Conservation (phyloP, 2,797 vertebrate species). For the Mus spretus region DNA sequence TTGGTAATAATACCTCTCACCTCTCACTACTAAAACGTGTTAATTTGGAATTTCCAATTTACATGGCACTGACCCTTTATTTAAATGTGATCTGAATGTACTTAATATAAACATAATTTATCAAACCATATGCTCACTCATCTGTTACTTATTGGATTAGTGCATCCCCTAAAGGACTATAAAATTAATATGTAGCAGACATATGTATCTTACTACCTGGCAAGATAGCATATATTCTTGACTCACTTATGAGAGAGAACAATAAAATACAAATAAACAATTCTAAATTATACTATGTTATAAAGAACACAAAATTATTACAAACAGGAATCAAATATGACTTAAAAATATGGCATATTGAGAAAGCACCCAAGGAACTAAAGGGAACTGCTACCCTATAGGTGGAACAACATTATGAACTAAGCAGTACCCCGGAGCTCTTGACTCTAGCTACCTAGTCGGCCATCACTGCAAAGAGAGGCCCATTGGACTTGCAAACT, state of each 20-base stretch:
- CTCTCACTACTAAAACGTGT: conserved; percentile 79
- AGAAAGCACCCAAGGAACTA: too few species aligned
- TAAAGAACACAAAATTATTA: neutral
- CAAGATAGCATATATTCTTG: conserved; percentile 83
- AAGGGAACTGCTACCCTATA: too few species aligned
- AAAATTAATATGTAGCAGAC: conserved; percentile 85
- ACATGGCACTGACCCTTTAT: conserved; percentile 82
- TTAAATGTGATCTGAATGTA: conserved; percentile 83
- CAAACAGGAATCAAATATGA: conserved; percentile 46
- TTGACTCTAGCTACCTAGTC: too few species aligned
- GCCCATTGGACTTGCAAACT: too few species aligned
- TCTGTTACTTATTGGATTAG: conserved; percentile 87
- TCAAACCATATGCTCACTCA: conserved; percentile 89
- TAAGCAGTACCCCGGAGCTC: too few species aligned
- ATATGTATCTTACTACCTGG: conserved; percentile 77
- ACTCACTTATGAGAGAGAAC: conserved; percentile 83
- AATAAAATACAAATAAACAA: conserved; percentile 29
- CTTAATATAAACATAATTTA: conserved; percentile 87
- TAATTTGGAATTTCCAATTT: conserved; percentile 78
- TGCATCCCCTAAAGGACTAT: conserved; percentile 84
- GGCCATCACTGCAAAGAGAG: too few species aligned
- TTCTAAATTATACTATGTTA: neutral
- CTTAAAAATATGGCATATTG: conserved; percentile 52
- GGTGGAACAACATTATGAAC: too few species aligned
- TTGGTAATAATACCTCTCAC: conserved; percentile 72